Conservation (phyloP, 2,113 vertebrate species). For the Pterocles orientalis region DNA sequence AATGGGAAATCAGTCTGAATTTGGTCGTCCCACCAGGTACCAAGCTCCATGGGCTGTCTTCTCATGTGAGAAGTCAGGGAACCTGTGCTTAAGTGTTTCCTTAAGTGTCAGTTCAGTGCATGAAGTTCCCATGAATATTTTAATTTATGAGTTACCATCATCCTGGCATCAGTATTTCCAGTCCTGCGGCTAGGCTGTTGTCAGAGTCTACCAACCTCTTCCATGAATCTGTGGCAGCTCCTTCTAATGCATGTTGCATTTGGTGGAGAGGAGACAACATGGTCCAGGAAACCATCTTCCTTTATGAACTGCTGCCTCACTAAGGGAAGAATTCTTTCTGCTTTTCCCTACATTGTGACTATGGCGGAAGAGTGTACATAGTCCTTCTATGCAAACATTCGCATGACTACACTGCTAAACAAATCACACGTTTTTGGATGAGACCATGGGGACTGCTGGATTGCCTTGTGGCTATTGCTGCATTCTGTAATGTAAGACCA, state of each 20-base stretch:
- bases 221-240: neutral
- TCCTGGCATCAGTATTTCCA: neutral
- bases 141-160: neutral
- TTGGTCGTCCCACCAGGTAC: neutral
- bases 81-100: neutral
- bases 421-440: neutral
- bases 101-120: neutral
- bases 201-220: neutral
- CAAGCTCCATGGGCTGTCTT: neutral
- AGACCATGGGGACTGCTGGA: neutral
- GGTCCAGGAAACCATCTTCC: neutral
- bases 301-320: neutral
- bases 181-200: neutral
- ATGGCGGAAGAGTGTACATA: neutral
- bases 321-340: neutral
- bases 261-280: neutral
- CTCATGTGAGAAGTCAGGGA: neutral
- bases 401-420: neutral
- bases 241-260: neutral
- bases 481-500: neutral
- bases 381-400: neutral
- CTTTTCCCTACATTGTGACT: neutral
- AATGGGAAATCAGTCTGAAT: neutral
- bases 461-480: neutral
- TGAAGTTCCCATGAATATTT: neutral